Percentiles rank a stretch among this genome's conserved stretches.
phyloP scores from a whole-genome alignment of 92 coral and sea anemone species.

The Porites evermanni region DNA sequence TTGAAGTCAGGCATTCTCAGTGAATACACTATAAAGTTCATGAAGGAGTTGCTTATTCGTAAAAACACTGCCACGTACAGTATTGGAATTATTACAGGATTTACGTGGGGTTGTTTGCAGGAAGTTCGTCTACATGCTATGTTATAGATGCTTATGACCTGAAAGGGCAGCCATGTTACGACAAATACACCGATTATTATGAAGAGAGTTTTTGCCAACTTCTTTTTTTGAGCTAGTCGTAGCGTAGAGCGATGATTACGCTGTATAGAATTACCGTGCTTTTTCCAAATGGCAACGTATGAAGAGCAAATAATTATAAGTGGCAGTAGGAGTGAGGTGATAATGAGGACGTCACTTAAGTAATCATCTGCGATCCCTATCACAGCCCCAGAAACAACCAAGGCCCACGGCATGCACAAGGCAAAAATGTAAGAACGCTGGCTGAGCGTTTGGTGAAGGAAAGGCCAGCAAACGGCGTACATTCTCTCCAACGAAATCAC shows the following conservation, averaged over 20 bases:
- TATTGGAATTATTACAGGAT: background rate
- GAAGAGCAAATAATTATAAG: background rate
- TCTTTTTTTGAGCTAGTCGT: background rate
- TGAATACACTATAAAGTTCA: slow-evolving; percentile 37
- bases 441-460: background rate
- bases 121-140: background rate
- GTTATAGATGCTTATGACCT: background rate
- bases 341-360: background rate
- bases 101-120: background rate
- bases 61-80: slow-evolving; percentile 13
- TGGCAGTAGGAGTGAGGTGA: background rate
- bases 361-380: background rate
- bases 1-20: background rate
- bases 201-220: background rate
- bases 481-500: slow-evolving; percentile 8
- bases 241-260: background rate
- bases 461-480: slow-evolving; percentile 7
- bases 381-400: background rate
- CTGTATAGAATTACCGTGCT: background rate
- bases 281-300: background rate
- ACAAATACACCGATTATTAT: slow-evolving; percentile 29
- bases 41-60: slow-evolving; percentile 48
- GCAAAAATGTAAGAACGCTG: background rate
- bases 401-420: background rate
- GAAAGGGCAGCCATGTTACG: slow-evolving; percentile 24